Base-by-base conservation (phyloP, 2,797 vertebrate genomes). In the Aulostomus chinensis region DNA sequence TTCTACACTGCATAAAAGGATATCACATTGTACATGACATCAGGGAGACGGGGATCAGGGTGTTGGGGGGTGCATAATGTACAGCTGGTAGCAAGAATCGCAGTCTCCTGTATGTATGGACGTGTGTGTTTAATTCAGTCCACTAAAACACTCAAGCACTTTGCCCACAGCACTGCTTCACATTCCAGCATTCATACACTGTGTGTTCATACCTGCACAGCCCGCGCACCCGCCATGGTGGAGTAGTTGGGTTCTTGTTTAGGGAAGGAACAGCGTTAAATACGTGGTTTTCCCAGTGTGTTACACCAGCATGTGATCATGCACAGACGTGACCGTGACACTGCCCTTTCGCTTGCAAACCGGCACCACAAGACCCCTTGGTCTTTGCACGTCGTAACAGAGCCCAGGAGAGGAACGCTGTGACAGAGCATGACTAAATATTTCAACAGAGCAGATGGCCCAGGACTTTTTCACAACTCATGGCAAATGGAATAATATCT, bases 401-500 rank as follows among this genome's bases (percentile, higher is more conserved):
- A 72, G 38, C 64, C 68, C 59, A 56, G 34, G 70, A 83, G 69
- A 76, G 42, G 22, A 29, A 57, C 34, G 11, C 41, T 55, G 54
- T 73, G 53, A 58, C 64, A 31, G 54, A 73, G 64, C 67, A 58
- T 45, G 67, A 68, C 64, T 83, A 59, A 88, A 81, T 81, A 81
- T 83, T 84, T 80, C 45, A 86, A 51, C 50, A 34, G 58, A 77
- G 59, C 76, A 81, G 78, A 85, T 84, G 82, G 77, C 51, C 30
- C 15, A 43, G 43, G 72, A 61, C 65, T 78, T 43, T 43, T 41
- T 69, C 54, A 67, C 56, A 35, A 37, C 38, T 56, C 30, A 26
- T 52, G 43, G 50, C 22, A 57, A 67, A 68, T 53, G 17, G 29
- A 58, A 39, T 12, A 52, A 49, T 30, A 60, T 48, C 22, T 26